A percentile compares a stretch with the other conserved stretches of the same genome.
phyloP scores from a whole-genome alignment of 2,113 vertebrate genomes.

The Puntigrus tetrazona region DNA sequence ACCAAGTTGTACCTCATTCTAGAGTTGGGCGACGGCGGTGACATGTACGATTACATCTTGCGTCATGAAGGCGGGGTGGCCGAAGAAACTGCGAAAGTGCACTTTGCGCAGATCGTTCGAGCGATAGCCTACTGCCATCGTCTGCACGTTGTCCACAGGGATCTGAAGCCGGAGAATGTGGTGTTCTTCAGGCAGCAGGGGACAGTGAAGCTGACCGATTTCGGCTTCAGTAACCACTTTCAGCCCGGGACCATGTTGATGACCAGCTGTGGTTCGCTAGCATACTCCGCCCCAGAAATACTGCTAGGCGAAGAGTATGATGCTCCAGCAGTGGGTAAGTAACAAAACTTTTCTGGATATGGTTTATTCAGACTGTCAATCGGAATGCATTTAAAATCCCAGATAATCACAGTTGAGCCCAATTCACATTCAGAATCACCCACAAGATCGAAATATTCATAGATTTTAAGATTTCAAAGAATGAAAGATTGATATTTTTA shows the following conservation, averaged over 20 bases:
- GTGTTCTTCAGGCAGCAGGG: constrained; percentile 88
- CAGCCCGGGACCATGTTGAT: constrained; percentile 86
- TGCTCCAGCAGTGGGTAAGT: constrained; percentile 86
- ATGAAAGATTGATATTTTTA: too few relatives aligned
- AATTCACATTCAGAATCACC: not conserved
- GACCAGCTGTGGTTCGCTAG: constrained; percentile 87
- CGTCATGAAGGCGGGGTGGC: constrained; percentile 82
- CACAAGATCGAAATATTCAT: not conserved
- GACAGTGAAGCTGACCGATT: constrained; percentile 87
- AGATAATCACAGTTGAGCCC: not conserved
- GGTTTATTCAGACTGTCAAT: not conserved
- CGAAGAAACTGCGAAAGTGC: constrained; percentile 79
- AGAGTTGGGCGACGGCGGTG: constrained; percentile 86
- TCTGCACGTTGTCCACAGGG: constrained; percentile 86
- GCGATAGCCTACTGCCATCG: constrained; percentile 88
- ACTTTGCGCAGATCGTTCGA: constrained; percentile 85
- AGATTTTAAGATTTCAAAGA: too few relatives aligned
- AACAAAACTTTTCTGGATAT: not conserved
- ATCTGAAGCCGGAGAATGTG: constrained; percentile 90
- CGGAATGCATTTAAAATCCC: not conserved
- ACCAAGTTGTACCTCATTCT: constrained; percentile 88
- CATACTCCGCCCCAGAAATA: constrained; percentile 86
- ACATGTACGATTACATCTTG: constrained; percentile 89
- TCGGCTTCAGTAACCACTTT: constrained; percentile 88
- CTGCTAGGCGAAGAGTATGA: constrained; percentile 87